Base-by-base conservation (phyloP, 2,797 vertebrate genomes). In the Echiichthys vipera region DNA sequence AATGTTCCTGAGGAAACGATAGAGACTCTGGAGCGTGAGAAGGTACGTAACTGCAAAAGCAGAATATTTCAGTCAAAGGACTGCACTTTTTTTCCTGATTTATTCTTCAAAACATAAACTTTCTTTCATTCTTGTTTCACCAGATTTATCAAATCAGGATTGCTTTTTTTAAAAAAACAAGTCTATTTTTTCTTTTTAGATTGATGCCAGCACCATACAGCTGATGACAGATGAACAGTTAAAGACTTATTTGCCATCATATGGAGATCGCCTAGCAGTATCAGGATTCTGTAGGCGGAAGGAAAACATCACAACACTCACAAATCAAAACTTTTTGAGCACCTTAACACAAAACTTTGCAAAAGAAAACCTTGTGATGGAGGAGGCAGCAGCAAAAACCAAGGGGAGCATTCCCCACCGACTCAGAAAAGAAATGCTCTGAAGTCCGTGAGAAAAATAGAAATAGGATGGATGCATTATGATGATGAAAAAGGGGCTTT, bases 391-490 rank as follows among this genome's bases (percentile, higher is more conserved):
- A 25, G 46, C 17, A 18, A 2, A 37, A 29, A 18, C 0, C 36
- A 39, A 29, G 10, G 15, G 14, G 13, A 37, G 3, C 54, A 39
- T 18, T 39, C 9, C 22, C 15, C 42, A 18, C 24, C 17, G 2
- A 18, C 8, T 25, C 54, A 15, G 22, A 39, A 39, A 56, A 39
- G 17, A 18, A 65, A 51, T 51, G 47, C 36, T 9, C 0, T 29
- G 2, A 39, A 53, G 25, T 27, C 34, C 13, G 36, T 30, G 13
- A 67, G 27, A 20, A 67, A 67, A 45, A 42, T 46, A 14, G 40
- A 56, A 53, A 8, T 56, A 11, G 65, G 53, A 55, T 68, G 65
- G 65, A 68, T 68, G 53, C 29, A 32, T 15, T 56, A 40, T 68
- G 53, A 68, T 36, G 9, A 68, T 6, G 27, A 34, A 20, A 68